Conservation (phyloP, 2,113 vertebrate genomes). For the Amphiprion ocellaris region DNA sequence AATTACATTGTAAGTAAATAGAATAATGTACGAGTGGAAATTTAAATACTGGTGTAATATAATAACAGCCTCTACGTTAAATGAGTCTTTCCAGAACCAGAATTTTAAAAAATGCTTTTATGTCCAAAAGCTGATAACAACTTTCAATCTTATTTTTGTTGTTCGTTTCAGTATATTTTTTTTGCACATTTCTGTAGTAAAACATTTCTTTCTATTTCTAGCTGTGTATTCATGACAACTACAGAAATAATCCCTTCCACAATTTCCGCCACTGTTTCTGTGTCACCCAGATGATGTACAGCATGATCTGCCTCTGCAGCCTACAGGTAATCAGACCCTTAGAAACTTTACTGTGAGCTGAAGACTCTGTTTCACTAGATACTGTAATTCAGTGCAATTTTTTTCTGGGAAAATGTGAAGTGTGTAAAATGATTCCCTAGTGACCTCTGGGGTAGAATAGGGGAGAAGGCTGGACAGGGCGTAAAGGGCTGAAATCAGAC, state of each 20-base stretch:
- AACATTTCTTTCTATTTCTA: conserved; percentile 59
- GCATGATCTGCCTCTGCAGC: conserved; percentile 92
- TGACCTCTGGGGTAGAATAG: no score
- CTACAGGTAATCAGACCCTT: conserved; percentile 86
- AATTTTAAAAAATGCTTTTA: not conserved
- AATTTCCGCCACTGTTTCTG: conserved; percentile 99
- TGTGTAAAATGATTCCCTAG: no score
- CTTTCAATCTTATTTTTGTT: not conserved
- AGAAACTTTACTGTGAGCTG: no score
- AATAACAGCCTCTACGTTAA: not conserved
- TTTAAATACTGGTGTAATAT: not conserved
- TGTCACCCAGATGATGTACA: conserved; percentile 98
- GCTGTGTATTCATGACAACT: conserved; percentile 95
- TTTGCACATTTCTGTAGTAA: not conserved
- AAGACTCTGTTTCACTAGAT: no score
- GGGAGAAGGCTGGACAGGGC: no score
- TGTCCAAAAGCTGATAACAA: not conserved
- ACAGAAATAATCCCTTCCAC: conserved; percentile 94
- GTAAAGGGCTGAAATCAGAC: no score
- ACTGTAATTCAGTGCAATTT: no score
- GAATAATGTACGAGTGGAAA: not conserved
- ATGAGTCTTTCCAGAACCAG: not conserved
- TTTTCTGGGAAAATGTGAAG: no score
- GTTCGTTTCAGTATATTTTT: no score
- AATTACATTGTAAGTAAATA: no score